Base-by-base conservation (phyloP, 2,797 vertebrate species). In the Podarcis lilfordi region DNA sequence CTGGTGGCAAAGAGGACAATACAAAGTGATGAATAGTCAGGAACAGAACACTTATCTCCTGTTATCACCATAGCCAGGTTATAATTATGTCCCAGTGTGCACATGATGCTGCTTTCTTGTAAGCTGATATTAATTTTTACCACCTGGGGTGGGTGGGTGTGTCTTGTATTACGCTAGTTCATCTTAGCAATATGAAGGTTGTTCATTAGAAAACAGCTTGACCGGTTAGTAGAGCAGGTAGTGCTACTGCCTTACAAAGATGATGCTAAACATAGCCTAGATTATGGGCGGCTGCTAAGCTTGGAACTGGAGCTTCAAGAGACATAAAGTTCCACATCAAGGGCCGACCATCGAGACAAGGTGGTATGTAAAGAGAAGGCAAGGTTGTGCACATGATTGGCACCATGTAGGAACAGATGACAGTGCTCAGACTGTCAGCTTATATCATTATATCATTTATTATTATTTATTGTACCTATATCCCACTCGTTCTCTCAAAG, bases 1-100 rank as follows among this genome's bases (percentile, higher is more conserved):
- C 45, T 92, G 8, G 85, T 25, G 79, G 84, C 84, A 80, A 32
- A 80, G 61, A 92, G 87, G 71, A 27, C 10, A 59, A 87, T 43
- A 72, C 64, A 29, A 4, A 37, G 75, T 1, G 80, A 87, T 55
- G 89, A 84, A 37, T 88, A 82, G 5, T 17, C 35, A 35, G 27
- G 79, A 37, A 55, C 6, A 71, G 68, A 91, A 71, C 55, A 4
- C 1, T 37, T 35, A 35, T 10, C 86, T 77, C 50, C 91, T 55
- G 71, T 68, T 89, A 91, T 2, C 37, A 79, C 77, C 91, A 85
- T 13, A 88, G 32, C 29, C 71, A 5, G 21, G 23, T 29, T 55
- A 61, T 21, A 29, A 50, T 79, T 86, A 27, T 80, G 64, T 88
- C 89, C 79, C 78, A 43, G 85, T 37, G 27, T 71, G 10, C 27